Conservation (phyloP, 2,113 vertebrate species). For the Grallaria varia region DNA sequence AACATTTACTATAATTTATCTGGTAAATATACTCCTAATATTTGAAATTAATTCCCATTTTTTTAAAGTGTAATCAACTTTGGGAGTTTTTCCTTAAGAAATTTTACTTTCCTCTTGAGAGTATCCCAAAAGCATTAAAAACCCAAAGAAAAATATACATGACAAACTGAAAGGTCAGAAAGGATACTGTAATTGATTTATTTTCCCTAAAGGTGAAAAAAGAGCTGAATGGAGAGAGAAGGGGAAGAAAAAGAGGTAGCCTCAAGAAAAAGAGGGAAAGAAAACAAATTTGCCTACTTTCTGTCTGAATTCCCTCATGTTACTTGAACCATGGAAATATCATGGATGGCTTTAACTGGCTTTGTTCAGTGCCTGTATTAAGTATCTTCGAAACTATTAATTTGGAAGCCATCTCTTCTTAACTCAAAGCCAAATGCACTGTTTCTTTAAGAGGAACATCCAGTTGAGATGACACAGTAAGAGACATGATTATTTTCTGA, state of each 20-base stretch:
- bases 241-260: background rate
- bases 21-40: background rate
- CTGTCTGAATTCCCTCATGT: background rate
- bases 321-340: background rate
- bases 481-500: background rate
- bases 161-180: slow-evolving; percentile 37
- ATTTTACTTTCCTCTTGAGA: slow-evolving; percentile 13
- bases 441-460: background rate
- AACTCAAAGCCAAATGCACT: background rate
- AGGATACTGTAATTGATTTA: slow-evolving; percentile 31
- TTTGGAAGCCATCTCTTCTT: background rate
- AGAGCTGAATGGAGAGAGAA: background rate
- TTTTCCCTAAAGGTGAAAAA: background rate
- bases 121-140: slow-evolving; percentile 15
- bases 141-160: background rate
- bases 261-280: background rate
- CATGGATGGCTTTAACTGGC: background rate
- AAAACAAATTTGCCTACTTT: background rate
- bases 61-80: background rate
- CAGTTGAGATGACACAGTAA: background rate
- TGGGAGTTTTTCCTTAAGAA: background rate
- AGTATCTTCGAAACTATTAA: background rate
- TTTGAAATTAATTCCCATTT: background rate
- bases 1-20: background rate
- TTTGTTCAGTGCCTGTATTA: background rate